Percentiles rank a stretch among this genome's conserved stretches.
phyloP scores from a whole-genome alignment of 2,113 vertebrate species.

The Patagioenas fasciata region DNA sequence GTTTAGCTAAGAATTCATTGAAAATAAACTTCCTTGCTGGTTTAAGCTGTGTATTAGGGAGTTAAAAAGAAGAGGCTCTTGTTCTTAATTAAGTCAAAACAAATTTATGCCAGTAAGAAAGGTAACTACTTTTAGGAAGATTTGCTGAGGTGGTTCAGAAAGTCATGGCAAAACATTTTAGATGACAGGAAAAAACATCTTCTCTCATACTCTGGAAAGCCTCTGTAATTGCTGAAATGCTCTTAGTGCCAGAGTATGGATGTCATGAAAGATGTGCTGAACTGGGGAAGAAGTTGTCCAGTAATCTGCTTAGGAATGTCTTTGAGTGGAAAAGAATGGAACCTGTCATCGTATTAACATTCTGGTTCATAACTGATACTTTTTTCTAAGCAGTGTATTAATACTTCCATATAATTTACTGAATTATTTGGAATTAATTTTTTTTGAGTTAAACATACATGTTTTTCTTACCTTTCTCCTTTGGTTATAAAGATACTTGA shows the following conservation, averaged over 20 bases:
- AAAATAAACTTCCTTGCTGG: background rate
- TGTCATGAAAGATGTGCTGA: background rate
- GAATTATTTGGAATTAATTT: background rate
- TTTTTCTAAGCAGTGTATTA: background rate
- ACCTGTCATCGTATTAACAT: background rate
- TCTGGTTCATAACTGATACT: background rate
- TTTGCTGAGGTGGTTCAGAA: background rate
- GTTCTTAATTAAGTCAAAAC: background rate
- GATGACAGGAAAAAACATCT: background rate
- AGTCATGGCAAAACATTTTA: background rate
- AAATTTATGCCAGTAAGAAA: background rate
- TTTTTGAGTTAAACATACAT: background rate
- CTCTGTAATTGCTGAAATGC: background rate
- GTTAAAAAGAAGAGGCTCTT: background rate
- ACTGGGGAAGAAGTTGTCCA: background rate
- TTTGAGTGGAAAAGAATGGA: background rate
- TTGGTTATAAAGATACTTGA: conserved; percentile 87
- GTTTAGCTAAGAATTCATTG: background rate
- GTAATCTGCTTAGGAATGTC: background rate
- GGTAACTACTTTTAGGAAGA: background rate
- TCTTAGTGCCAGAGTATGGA: background rate
- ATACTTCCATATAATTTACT: background rate
- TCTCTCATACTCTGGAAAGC: background rate
- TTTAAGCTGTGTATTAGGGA: background rate
- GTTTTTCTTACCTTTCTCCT: background rate